Base-by-base conservation (phyloP, 2,888 invertebrate species). In the Tholera decimalis region DNA sequence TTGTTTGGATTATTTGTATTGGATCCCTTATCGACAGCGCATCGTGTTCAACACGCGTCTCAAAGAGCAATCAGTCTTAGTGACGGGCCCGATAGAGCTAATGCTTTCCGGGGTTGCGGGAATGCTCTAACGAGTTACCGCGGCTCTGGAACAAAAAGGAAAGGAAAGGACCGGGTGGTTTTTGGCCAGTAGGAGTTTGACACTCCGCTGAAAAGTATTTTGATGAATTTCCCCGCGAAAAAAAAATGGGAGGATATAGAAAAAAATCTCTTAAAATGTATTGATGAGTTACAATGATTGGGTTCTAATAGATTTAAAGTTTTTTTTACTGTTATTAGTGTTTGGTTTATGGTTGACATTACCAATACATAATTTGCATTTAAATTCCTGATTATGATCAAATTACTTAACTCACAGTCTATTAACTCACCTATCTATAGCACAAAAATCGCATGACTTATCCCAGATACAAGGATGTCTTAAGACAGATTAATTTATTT, bases 391-490 rank as follows among this genome's bases (percentile, higher is more conserved):
- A 9, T 20, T 20, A 41, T 37, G 37, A n/a, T n/a, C n/a, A n/a
- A n/a, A 15, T 2, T 22, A 33, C 5, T 37, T 59, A 33, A 6
- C 26, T 69, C 15, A 33, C 20, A 44, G 39, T 51, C 9, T 30
- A 8, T 55, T 8, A 28, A 20, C 6, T 33, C 8, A 2, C 5
- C n/a, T 55, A 35, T 67, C 57, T 69, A n/a, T 22, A 41, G 35
- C 30, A 53, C 18, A 46, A 57, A 53, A 51, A 53, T 41, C 26
- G 46, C 35, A 47, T 68, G 57, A 37, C 9, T 22, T 11, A 28
- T 39, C 43, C 62, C 49, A 28, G 62, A 51, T 20, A 71, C 56
- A 51, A 43, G 55, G 41, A 75, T n/a, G 43, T 53, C 26, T 22
- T 5, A 11, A 11, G 15, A 49, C 11, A 33, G 3, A 22, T 26